phyloP scores from a whole-genome alignment of 2,113 vertebrate genomes.

The Hippocampus guttulatus region DNA sequence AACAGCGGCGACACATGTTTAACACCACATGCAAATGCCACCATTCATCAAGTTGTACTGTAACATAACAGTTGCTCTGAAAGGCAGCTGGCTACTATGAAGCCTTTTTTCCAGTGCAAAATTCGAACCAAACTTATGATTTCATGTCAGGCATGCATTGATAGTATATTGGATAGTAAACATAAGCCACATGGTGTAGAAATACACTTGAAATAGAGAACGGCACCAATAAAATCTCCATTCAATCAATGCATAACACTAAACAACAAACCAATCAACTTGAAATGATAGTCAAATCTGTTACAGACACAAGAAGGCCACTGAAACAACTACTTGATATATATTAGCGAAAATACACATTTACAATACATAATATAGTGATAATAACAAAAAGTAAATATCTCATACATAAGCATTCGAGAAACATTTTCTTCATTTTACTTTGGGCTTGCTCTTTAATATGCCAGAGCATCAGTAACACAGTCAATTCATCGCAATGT shows the following conservation, averaged over 20 bases:
- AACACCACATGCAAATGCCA: conserved; percentile 32
- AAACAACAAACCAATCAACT: conserved; percentile 10
- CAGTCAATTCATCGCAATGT: conserved; percentile 6
- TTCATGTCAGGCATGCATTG: neutral
- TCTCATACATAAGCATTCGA: conserved; percentile 26
- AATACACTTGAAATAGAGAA: conserved; percentile 15
- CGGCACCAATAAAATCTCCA: conserved; percentile 14
- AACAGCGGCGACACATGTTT: conserved; percentile 35
- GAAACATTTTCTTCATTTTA: conserved; percentile 2
- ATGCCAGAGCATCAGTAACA: conserved; percentile 21
- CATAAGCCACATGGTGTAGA: neutral
- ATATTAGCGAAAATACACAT: conserved; percentile 26
- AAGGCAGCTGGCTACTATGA: conserved; percentile 11
- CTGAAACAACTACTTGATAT: neutral
- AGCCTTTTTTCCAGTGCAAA: neutral
- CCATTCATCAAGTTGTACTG: conserved; percentile 22
- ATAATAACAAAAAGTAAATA: conserved; percentile 24
- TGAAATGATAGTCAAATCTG: conserved; percentile 5
- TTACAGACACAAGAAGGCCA: conserved; percentile 10
- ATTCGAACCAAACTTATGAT: neutral
- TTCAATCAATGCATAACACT: conserved; percentile 18
- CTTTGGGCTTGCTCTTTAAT: conserved; percentile 26
- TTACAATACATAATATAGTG: conserved; percentile 23
- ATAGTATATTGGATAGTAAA: neutral
- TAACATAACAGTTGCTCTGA: conserved; percentile 31